Percentiles rank a stretch among this genome's conserved stretches.
These are phyloP conservation scores for Rhopalosiphum nymphaeae DNA, from an alignment of 2,888 invertebrate genomes.

Conservation along the genomic window DNA sequence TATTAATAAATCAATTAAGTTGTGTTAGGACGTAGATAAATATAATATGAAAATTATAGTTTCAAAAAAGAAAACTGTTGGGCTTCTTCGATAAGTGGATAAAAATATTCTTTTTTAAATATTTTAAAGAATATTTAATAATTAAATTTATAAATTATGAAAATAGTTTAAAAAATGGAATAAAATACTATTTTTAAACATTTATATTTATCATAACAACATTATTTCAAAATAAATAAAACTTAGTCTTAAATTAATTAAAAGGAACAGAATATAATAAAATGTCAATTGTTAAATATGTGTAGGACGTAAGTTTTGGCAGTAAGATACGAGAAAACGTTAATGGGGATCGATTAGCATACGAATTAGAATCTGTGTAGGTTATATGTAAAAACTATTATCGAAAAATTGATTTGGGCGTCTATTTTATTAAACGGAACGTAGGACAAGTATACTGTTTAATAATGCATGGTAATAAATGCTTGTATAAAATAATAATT, in stretches of 20 bases:
- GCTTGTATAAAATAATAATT: background rate
- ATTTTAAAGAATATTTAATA: background rate
- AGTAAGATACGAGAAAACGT: slow-evolving; percentile 6
- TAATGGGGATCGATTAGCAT: slow-evolving; percentile 41
- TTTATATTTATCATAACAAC: background rate
- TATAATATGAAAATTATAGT: background rate
- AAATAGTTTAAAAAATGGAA: background rate
- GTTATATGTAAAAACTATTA: slow-evolving; percentile 8
- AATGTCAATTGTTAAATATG: background rate
- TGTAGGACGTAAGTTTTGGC: background rate
- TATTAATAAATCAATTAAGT: background rate
- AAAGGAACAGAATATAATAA: background rate
- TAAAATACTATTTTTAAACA: background rate
- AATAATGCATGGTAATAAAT: background rate
- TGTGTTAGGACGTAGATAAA: background rate
- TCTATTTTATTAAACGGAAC: slow-evolving; percentile 19
- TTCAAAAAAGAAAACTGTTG: background rate
- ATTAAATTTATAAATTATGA: background rate
- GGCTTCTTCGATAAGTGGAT: background rate
- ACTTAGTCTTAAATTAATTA: background rate
- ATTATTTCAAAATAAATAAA: background rate
- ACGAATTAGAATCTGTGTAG: background rate
- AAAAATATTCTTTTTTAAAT: background rate
- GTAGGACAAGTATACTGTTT: background rate
- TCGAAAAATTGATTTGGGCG: slow-evolving; percentile 36